Percentiles rank a stretch among this genome's conserved stretches.
Evolutionary conservation across 2,888 invertebrate species (phyloP).

Genomic region (Cataglyphis livida): DNA sequence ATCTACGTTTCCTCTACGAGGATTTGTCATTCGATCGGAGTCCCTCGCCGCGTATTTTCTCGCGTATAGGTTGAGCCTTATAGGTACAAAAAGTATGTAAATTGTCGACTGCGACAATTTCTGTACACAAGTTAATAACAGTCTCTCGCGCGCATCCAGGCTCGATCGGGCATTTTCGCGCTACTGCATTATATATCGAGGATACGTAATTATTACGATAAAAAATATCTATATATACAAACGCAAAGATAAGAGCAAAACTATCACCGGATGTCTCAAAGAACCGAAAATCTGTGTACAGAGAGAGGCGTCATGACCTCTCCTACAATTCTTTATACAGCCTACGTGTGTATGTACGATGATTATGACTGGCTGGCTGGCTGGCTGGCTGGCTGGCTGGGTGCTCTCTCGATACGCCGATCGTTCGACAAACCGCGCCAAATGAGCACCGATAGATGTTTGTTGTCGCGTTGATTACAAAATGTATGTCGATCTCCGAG

Average conservation of each 20-base stretch:
- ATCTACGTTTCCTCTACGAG: constrained; percentile 23
- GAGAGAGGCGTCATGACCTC: constrained; percentile 74
- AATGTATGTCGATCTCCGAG: constrained; percentile 50
- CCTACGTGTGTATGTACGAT: constrained; percentile 62
- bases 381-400: constrained; percentile 57
- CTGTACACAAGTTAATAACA: constrained; percentile 71
- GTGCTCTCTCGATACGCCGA: constrained; percentile 61
- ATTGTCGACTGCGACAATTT: constrained; percentile 75
- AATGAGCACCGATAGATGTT: constrained; percentile 69
- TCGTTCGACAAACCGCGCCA: constrained; percentile 62
- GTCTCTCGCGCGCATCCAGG: constrained; percentile 27
- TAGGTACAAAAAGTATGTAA: constrained; percentile 80
- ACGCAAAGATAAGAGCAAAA: constrained; percentile 69
- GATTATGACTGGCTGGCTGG: constrained; percentile 59
- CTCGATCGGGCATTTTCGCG: constrained; percentile 32
- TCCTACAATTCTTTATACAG: constrained; percentile 54
- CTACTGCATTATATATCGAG: constrained; percentile 11
- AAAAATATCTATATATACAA: constrained; percentile 75
- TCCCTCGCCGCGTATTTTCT: constrained; percentile 51
- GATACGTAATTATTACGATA: constrained; percentile 20
- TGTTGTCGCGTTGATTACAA: constrained; percentile 40
- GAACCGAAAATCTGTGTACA: constrained; percentile 69
- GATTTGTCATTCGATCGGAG: constrained; percentile 31
- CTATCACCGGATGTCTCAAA: constrained; percentile 61
- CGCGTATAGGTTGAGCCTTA: constrained; percentile 71